Base-by-base conservation (phyloP, 2,113 vertebrate genomes). In the Osmerus mordax region DNA sequence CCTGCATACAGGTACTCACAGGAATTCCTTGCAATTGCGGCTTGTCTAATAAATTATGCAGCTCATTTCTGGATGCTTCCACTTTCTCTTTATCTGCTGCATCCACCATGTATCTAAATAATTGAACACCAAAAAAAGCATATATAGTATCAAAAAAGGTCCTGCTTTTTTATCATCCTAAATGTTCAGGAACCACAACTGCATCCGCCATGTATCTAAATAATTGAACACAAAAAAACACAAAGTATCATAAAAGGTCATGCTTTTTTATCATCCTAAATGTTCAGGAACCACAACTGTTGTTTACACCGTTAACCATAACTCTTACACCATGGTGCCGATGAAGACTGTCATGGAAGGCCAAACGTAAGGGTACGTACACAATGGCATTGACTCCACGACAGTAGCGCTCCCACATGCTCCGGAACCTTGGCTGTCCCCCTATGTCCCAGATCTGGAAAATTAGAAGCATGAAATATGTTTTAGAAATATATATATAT, bases 341-440 rank as follows among this genome's bases (percentile, higher is more conserved):
- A n/a, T n/a, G 3, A 51, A 41, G 9, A 32, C 2, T 5, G 41
- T 41, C 14, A 47, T 12, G 29, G 41, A 11, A 14, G 52, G 28
- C 21, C 0, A n/a, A 67, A 16, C 14, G 2, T 3, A 16, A 47
- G 7, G 13, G 62, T 73, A 90, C 97, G 96, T 89, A 99, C 97
- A 99, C 97, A 19, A 99, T 98, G 70, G 97, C 97, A 68, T 99
- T 99, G 73, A 99, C 97, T 70, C 97, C 97, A 82, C 97, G 90
- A 91, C 97, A 99, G 76, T 99, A 99, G 8, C 97, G 93, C 75
- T 99, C 97, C 97, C 97, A 99, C 97, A 99, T 99, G 93, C 97
- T 99, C 80, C 97, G 94, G 92, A 99, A 99, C 71, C 97, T 93
- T 2, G 97, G 97, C 67, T 99, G 97, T 69, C 97, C 97, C 87